Evolutionary conservation across 2,888 invertebrate genomes (phyloP).

Genomic region (Tholera decimalis): DNA sequence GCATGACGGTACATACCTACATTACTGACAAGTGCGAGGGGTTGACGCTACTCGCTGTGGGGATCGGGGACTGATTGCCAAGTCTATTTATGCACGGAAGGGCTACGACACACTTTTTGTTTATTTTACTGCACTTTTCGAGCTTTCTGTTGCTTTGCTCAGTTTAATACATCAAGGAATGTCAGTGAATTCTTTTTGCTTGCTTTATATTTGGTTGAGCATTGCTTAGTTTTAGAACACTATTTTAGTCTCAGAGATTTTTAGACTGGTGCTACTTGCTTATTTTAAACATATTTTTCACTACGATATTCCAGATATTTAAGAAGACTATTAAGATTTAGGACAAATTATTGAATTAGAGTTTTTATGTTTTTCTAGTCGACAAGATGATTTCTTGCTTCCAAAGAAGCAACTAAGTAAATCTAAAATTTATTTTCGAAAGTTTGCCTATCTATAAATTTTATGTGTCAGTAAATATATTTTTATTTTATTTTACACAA

Average conservation of each 20-base stretch:
- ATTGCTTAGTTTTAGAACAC: conserved; percentile 6
- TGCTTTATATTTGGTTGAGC: conserved; percentile 3
- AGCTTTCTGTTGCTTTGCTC: conserved; percentile 38
- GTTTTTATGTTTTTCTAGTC: too few species aligned
- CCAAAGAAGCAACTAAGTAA: neutral
- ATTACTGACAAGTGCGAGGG: conserved; percentile 76
- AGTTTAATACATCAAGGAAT: conserved; percentile 47
- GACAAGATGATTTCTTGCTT: too few species aligned
- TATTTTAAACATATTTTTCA: neutral
- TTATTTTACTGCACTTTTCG: conserved; percentile 51
- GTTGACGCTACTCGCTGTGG: conserved; percentile 70
- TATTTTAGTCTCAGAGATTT: neutral
- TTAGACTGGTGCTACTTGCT: neutral
- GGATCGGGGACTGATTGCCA: conserved; percentile 70
- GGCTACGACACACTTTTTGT: conserved; percentile 55
- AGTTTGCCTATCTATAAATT: too few species aligned
- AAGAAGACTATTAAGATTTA: neutral
- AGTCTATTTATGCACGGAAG: conserved; percentile 66
- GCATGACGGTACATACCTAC: conserved; percentile 85
- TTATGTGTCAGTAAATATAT: too few species aligned
- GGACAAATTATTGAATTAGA: neutral
- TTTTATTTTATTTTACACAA: too few species aligned
- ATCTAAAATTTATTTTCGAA: neutral
- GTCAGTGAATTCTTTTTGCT: conserved; percentile 20
- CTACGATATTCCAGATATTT: neutral